Evolutionary conservation across 2,113 vertebrate genomes (phyloP).

Genomic region (Bubalus kerabau): DNA sequence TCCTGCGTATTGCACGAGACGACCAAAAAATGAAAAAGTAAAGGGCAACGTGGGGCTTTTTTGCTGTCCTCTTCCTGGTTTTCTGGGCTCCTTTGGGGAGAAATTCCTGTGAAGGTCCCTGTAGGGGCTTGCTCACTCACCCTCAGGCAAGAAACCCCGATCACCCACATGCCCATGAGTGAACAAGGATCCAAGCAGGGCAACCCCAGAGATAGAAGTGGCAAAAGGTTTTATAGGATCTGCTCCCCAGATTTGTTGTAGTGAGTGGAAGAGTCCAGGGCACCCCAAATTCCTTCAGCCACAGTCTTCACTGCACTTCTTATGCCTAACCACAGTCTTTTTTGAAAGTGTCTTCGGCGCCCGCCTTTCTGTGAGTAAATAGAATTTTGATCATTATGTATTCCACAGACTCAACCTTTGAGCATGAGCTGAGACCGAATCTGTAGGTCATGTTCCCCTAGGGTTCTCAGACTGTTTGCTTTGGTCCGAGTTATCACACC

Average conservation of each 20-base stretch:
- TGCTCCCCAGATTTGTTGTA: neutral
- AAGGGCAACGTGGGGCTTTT: neutral
- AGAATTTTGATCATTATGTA: neutral
- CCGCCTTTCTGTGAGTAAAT: neutral
- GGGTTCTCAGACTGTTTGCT: rapidly evolving
- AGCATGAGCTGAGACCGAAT: rapidly evolving
- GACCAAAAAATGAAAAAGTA: neutral
- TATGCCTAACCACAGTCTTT: neutral
- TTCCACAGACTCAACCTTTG: neutral
- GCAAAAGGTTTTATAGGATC: rapidly evolving
- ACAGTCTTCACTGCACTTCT: rapidly evolving
- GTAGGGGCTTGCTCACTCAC: neutral
- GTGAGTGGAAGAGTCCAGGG: neutral
- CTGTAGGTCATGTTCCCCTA: rapidly evolving
- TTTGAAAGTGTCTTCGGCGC: neutral
- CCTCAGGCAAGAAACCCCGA: neutral
- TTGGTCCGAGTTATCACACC: rapidly evolving
- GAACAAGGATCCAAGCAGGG: neutral
- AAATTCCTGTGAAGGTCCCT: neutral
- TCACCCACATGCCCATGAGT: rapidly evolving
- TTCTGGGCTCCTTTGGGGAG: neutral
- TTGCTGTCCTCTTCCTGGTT: neutral
- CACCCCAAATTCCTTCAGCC: neutral
- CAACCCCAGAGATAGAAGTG: rapidly evolving
- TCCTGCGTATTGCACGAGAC: neutral